Conservation (phyloP, 2,797 vertebrate genomes). For the Argyrosomus regius region DNA sequence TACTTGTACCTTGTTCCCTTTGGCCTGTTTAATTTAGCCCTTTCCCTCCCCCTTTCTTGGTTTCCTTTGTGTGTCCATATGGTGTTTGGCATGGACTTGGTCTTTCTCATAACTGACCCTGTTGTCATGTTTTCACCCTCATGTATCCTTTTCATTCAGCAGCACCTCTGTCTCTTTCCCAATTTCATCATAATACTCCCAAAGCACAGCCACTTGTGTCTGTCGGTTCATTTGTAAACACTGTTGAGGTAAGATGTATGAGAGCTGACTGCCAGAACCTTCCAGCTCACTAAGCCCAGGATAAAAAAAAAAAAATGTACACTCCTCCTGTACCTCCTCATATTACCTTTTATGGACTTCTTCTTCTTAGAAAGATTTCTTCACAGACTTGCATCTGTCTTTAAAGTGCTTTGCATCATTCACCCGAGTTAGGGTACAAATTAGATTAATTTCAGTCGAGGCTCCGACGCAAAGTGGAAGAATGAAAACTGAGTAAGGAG, state of each 20-base stretch:
- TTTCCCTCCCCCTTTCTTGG: not conserved
- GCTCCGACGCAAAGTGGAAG: not conserved
- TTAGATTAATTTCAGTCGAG: conserved; percentile 3
- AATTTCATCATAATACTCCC: conserved; percentile 1
- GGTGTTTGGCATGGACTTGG: not conserved
- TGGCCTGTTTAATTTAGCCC: not conserved
- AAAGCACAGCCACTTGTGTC: conserved; percentile 38
- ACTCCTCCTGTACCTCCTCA: conserved; percentile 19
- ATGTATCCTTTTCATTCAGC: not conserved
- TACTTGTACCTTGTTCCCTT: not conserved
- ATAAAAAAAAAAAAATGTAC: conserved; percentile 34
- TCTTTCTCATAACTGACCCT: not conserved
- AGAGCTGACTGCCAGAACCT: conserved; percentile 44
- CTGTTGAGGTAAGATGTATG: conserved; percentile 40
- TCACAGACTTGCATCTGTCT: conserved; percentile 15
- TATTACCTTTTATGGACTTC: conserved; percentile 63
- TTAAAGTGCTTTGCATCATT: conserved; percentile 29
- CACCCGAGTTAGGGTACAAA: conserved; percentile 10
- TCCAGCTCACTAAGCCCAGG: conserved; percentile 39
- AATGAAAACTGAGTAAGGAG: not conserved
- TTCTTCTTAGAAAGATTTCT: conserved; percentile 27
- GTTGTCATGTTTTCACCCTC: not conserved
- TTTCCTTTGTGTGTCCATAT: not conserved
- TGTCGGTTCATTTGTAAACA: conserved; percentile 44
- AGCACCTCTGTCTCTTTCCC: not conserved